phyloP scores from a whole-genome alignment of 2,797 vertebrate genomes.

The Erpetoichthys calabaricus region DNA sequence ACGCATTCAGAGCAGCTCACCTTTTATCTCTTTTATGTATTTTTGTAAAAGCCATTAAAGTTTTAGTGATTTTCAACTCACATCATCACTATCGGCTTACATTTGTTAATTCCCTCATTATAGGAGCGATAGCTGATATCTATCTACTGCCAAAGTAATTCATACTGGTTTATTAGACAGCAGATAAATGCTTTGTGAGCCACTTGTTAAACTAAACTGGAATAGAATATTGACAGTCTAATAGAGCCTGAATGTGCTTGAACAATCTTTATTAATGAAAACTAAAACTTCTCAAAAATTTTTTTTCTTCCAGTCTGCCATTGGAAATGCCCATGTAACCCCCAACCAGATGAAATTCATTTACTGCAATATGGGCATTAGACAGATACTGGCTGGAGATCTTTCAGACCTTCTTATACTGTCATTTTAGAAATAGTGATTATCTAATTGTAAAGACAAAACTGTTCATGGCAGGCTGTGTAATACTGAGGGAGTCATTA shows the following conservation, averaged over 20 bases:
- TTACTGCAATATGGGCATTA: too few species aligned
- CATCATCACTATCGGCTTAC: not conserved
- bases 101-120: conserved; percentile 2
- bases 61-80: not conserved
- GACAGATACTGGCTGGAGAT: too few species aligned
- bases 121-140: not conserved
- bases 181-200: not conserved
- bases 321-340: too few species aligned
- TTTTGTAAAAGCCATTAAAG: not conserved
- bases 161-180: not conserved
- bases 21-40: not conserved
- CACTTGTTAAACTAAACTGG: not conserved
- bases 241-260: not conserved
- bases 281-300: too few species aligned
- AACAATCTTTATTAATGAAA: not conserved
- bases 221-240: not conserved
- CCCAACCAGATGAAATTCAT: too few species aligned
- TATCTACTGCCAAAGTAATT: not conserved
- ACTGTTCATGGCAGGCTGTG: too few species aligned
- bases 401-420: too few species aligned
- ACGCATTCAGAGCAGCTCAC: not conserved
- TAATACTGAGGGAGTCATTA: too few species aligned
- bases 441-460: too few species aligned
- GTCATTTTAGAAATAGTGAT: too few species aligned
- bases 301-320: too few species aligned